A percentile compares a stretch with the other conserved stretches of the same genome.
These are phyloP conservation scores for Acrobasis consociella DNA, from an alignment of 2,888 invertebrate species.

Conservation along the genomic window DNA sequence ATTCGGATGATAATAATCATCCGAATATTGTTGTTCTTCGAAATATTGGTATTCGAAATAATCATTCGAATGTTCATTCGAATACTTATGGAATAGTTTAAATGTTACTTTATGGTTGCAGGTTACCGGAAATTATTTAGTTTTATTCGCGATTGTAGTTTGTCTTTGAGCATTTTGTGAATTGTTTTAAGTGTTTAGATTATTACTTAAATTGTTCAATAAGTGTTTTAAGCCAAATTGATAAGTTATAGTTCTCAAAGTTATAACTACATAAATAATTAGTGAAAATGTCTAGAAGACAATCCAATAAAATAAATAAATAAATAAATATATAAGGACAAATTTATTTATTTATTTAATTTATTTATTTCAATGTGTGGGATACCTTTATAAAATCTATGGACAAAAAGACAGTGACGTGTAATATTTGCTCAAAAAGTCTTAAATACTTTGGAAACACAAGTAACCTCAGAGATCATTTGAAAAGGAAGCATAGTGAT, in stretches of 20 bases:
- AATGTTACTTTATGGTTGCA: background rate
- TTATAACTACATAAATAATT: background rate
- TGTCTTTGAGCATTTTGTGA: background rate
- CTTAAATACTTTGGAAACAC: too few species aligned
- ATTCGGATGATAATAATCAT: background rate
- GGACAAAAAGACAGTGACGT: background rate
- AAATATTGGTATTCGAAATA: too few species aligned
- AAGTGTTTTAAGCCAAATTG: background rate
- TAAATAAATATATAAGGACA: too few species aligned
- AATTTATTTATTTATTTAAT: too few species aligned
- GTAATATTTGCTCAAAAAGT: too few species aligned
- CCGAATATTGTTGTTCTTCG: too few species aligned
- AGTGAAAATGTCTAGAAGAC: background rate
- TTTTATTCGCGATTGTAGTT: background rate
- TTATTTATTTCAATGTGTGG: too few species aligned
- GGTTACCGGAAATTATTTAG: background rate
- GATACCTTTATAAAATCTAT: background rate
- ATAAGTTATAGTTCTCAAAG: background rate
- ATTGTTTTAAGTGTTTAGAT: background rate
- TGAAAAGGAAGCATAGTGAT: too few species aligned
- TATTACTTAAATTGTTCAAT: background rate
- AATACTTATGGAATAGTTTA: background rate
- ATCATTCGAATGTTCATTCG: background rate
- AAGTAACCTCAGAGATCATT: too few species aligned
- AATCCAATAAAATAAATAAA: too few species aligned